Conservation (phyloP, 2,888 invertebrate species). For the Lamellibrachia columna region DNA sequence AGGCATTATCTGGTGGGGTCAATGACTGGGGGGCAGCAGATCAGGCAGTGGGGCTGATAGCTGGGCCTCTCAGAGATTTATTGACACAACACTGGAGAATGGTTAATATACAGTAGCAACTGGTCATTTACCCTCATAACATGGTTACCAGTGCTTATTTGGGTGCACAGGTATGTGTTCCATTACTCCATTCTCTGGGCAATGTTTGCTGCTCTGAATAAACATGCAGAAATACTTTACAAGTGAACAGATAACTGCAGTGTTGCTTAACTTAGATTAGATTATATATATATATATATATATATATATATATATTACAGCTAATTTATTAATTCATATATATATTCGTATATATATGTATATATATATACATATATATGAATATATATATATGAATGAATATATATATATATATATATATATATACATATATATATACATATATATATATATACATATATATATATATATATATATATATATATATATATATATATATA, state of each 20-base stretch:
- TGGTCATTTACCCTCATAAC: background rate
- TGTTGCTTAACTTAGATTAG: no score
- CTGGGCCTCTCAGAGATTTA: background rate
- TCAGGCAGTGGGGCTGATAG: conserved; percentile 8
- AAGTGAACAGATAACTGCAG: background rate
- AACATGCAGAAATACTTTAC: background rate
- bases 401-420: no score
- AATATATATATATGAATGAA: background rate
- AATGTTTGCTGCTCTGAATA: background rate
- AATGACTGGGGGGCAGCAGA: background rate
- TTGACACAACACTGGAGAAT: background rate
- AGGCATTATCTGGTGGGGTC: background rate
- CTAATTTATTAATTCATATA: background rate
- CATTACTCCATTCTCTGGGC: background rate
- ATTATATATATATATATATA: background rate
- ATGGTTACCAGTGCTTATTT: background rate
- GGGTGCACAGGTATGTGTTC: no score
- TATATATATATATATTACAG: background rate
- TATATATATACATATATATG: background rate
- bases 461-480: background rate
- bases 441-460: background rate
- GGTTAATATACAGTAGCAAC: conserved; percentile 12
- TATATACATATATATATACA: background rate
- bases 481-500: background rate
- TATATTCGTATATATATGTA: background rate